phyloP scores from a whole-genome alignment of 2,113 vertebrate genomes.

The Zosterops lateralis region DNA sequence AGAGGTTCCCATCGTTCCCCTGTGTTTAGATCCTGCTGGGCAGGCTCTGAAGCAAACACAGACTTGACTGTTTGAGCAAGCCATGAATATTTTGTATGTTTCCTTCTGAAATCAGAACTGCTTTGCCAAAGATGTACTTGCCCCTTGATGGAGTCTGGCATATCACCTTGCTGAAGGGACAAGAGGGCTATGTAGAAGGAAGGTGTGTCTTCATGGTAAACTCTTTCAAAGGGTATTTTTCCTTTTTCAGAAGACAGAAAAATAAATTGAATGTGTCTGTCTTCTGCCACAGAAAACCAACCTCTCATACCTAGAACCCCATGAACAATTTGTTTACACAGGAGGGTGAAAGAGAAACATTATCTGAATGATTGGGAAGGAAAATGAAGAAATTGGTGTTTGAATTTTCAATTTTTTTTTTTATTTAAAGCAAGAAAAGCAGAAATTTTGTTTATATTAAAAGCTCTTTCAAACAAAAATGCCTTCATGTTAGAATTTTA shows the following conservation, averaged over 20 bases:
- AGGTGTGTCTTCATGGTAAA: background rate
- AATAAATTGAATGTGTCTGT: background rate
- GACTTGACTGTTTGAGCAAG: background rate
- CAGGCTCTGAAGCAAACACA: background rate
- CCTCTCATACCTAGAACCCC: background rate
- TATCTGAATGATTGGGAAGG: background rate
- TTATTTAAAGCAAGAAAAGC: background rate
- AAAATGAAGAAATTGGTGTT: background rate
- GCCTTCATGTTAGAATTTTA: background rate
- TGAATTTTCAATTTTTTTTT: background rate
- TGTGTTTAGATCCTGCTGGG: background rate
- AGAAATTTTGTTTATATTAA: background rate
- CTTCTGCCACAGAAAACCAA: background rate
- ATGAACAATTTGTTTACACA: background rate
- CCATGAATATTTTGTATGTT: background rate
- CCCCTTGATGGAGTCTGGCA: background rate
- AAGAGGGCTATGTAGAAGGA: background rate
- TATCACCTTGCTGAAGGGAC: background rate
- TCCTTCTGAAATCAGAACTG: background rate
- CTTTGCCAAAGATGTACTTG: background rate
- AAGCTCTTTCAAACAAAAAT: background rate
- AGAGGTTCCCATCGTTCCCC: fast-evolving
- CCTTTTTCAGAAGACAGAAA: background rate
- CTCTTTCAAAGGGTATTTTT: background rate
- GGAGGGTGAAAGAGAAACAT: background rate